Percentiles rank a stretch among this genome's conserved stretches.
Evolutionary conservation across 2,888 invertebrate genomes (phyloP).

Genomic region (Linnaemya tessellans): DNA sequence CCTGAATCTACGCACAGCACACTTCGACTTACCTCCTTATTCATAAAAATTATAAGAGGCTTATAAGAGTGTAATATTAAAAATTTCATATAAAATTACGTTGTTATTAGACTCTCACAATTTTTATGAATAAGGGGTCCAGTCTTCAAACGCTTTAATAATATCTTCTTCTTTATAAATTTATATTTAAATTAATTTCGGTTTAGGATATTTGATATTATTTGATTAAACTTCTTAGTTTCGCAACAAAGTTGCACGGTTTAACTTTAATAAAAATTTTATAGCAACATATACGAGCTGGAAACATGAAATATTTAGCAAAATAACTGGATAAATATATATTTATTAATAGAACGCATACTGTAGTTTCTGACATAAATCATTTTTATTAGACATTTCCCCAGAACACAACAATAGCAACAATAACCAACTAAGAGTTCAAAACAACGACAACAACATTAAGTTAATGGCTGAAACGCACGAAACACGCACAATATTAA

Average conservation of each 20-base stretch:
- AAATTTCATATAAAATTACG: too few species aligned
- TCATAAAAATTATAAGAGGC: too few species aligned
- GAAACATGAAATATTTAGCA: slow-evolving; percentile 16
- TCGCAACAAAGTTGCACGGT: neutral
- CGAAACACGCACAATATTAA: slow-evolving; percentile 76
- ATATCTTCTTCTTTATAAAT: too few species aligned
- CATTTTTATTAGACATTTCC: slow-evolving; percentile 80
- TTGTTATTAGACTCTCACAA: too few species aligned
- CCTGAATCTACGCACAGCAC: too few species aligned
- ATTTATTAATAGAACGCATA: slow-evolving; percentile 25
- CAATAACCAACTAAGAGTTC: slow-evolving; percentile 26
- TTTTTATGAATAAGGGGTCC: too few species aligned
- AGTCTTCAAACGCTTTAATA: too few species aligned
- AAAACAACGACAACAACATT: slow-evolving; percentile 49
- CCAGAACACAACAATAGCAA: slow-evolving; percentile 54
- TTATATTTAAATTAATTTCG: too few species aligned
- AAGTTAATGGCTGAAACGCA: slow-evolving; percentile 77
- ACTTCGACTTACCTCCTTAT: too few species aligned
- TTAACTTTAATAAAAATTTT: slow-evolving; percentile 39
- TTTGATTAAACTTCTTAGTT: neutral
- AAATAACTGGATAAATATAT: slow-evolving; percentile 42
- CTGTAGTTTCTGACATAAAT: slow-evolving; percentile 76
- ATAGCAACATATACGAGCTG: slow-evolving; percentile 2
- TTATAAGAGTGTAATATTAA: too few species aligned
- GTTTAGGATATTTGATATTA: neutral